Percentiles rank a stretch among this genome's conserved stretches.
Conservation (phyloP, 2,797 vertebrate species). For the Prionace glauca region DNA sequence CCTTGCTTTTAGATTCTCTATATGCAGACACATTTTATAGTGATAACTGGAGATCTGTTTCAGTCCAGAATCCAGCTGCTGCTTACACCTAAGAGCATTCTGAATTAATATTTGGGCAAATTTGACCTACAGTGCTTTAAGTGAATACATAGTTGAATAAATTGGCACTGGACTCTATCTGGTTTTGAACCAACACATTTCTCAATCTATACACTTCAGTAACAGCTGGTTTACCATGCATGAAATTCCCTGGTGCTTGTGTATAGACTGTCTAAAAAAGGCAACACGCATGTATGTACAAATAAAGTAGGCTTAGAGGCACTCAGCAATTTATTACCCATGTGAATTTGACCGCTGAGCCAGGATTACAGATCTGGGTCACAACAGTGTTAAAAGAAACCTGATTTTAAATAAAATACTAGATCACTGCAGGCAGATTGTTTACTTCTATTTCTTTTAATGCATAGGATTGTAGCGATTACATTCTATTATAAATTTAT, state of each 20-base stretch:
- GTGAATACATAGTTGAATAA: neutral
- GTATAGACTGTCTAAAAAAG: neutral
- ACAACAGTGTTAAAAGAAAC: neutral
- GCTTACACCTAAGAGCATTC: neutral
- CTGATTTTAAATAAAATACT: neutral
- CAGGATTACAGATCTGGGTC: neutral
- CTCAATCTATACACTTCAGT: neutral
- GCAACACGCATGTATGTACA: neutral
- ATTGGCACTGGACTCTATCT: constrained; percentile 5
- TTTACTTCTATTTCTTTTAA: neutral
- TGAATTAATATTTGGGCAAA: neutral
- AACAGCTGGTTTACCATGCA: neutral
- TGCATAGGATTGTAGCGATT: neutral
- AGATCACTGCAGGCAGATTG: neutral
- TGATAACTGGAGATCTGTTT: neutral
- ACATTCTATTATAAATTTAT: neutral
- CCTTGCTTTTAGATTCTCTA: neutral
- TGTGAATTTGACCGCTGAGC: neutral
- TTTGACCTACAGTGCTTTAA: neutral
- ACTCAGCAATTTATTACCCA: neutral
- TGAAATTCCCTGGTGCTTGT: neutral
- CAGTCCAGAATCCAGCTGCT: constrained; percentile 12
- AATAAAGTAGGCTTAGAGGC: neutral
- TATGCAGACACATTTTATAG: neutral
- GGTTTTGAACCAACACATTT: neutral